Percentiles rank a stretch among this genome's conserved stretches.
phyloP scores from a whole-genome alignment of 2,797 vertebrate genomes.

The Anguilla pacifica region DNA sequence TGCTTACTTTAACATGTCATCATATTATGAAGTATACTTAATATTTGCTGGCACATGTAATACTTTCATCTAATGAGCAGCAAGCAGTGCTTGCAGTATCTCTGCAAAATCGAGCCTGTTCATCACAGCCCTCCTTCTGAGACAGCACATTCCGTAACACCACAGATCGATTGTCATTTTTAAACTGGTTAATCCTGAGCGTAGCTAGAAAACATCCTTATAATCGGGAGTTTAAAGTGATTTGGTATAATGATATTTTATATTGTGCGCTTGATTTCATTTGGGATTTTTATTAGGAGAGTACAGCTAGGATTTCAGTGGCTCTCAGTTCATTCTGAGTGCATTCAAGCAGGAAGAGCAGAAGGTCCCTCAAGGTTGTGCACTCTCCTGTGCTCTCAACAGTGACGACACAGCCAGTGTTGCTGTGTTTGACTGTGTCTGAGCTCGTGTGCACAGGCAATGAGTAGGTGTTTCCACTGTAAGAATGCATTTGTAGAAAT shows the following conservation, averaged over 20 bases:
- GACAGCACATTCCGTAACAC: not conserved
- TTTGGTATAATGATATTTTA: not conserved
- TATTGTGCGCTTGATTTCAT: not conserved
- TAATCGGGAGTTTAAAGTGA: not conserved
- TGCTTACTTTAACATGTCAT: not conserved
- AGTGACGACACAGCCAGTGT: not conserved
- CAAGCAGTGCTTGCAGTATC: not conserved
- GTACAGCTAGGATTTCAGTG: not conserved
- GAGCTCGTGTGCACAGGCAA: not conserved
- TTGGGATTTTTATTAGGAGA: not conserved
- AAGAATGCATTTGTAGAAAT: not conserved
- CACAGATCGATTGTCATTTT: not conserved
- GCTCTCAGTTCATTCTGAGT: not conserved
- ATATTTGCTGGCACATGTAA: not conserved
- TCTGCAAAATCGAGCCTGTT: not conserved
- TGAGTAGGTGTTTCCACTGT: not conserved
- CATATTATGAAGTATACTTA: not conserved
- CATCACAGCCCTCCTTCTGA: not conserved
- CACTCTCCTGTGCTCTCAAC: not conserved
- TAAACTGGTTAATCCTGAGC: not conserved
- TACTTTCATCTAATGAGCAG: not conserved
- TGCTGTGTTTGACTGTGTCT: not conserved
- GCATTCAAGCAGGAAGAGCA: not conserved
- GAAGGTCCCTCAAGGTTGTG: constrained; percentile 19
- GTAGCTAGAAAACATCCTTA: not conserved